These are phyloP conservation scores for Chaetorhynchus papuensis DNA, from an alignment of 2,113 vertebrate genomes.

Conservation along the genomic window DNA sequence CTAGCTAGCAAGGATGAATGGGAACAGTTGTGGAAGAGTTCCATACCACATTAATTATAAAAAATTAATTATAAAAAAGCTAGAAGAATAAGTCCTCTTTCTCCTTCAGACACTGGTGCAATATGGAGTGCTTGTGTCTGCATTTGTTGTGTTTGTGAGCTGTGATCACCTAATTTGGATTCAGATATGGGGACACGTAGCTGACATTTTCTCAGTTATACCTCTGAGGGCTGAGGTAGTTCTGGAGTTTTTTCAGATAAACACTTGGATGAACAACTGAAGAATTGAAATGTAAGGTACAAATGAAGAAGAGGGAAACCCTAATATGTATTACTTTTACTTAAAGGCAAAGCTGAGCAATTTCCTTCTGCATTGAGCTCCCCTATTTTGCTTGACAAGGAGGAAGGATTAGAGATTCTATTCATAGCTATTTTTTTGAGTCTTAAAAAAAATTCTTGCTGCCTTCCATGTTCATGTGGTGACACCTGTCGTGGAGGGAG, in stretches of 20 bases:
- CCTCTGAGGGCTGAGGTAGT: neutral
- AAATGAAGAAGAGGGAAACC: neutral
- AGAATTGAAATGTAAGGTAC: neutral
- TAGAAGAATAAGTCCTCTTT: neutral
- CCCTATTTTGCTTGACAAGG: neutral
- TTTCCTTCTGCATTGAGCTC: neutral
- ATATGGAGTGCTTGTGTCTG: neutral
- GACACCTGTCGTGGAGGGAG: slow-evolving; percentile 8
- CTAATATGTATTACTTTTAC: neutral
- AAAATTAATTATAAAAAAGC: neutral
- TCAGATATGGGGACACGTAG: accelerated
- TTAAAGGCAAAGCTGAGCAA: neutral
- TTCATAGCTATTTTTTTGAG: neutral
- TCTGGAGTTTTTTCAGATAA: neutral
- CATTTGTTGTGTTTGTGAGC: neutral
- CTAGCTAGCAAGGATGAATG: neutral
- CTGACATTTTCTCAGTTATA: neutral
- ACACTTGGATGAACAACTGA: neutral
- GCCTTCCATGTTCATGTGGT: neutral
- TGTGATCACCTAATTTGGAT: neutral
- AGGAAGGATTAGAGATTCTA: neutral
- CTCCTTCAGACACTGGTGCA: neutral
- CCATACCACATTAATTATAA: neutral
- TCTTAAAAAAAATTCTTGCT: neutral
- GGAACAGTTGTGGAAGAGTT: neutral